Base-by-base conservation (phyloP, 2,888 invertebrate genomes). In the Drosophila ustulata region DNA sequence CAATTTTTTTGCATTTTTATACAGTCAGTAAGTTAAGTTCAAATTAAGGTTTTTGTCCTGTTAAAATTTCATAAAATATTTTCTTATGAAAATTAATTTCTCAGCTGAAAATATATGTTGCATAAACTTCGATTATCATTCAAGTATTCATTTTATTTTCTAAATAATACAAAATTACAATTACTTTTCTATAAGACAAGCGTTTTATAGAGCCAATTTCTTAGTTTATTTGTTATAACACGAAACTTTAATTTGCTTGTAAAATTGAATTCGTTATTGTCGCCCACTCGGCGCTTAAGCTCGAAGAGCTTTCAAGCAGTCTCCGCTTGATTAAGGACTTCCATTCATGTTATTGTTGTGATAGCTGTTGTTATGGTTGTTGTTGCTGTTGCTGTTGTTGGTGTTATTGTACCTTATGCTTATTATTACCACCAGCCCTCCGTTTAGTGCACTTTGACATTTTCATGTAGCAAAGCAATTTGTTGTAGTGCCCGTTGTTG, bases 391-490 rank as follows among this genome's bases (percentile, higher is more conserved):
- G 61, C 57, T 65, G 56, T 61, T 70, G 61, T 78, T 78, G 73
- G 64, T 59, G 56, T 61, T 70, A 64, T 78, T 78, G 71, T 37
- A 66, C 68, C 78, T 57, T 75, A 66, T 82, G 87, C 67, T 82
- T 84, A 77, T 80, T 75, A 69, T 46, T 37, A 37, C 26, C 9
- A 37, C 37, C 37, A 79, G 77, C 79, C 82, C 84, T 71, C 32
- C 25, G 34, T 41, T 55, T 59, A 58, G 50, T 49, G 71, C 69
- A 72, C 86, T 85, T 82, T 83, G 83, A 82, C 86, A 80, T 73
- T 71, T 71, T 71, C 79, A 59, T 87, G 85, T 87, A 41, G 71
- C 76, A 75, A 77, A 87, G 81, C 82, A 82, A 82, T 87, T 82
- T 82, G 75, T 72, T 87, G 79, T 79, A 84, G 82, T 84, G 84